phyloP scores from a whole-genome alignment of 2,888 invertebrate species.

The Thalpophila matura region DNA sequence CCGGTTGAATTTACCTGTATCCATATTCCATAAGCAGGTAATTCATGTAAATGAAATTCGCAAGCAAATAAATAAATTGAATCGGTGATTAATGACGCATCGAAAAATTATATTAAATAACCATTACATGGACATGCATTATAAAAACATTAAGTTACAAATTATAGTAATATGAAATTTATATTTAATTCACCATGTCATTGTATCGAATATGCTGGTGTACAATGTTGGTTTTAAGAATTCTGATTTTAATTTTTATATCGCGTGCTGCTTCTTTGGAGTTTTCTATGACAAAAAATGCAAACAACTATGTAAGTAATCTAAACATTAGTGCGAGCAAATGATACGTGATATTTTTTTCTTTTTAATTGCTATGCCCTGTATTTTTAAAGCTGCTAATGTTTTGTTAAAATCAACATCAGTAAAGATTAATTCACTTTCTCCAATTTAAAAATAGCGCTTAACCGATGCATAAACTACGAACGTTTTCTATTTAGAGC shows the following conservation, averaged over 20 bases:
- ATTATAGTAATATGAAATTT: constrained; percentile 34
- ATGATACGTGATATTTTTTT: background rate
- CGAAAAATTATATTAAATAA: constrained; percentile 45
- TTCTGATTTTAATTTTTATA: constrained; percentile 50
- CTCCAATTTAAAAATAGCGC: background rate
- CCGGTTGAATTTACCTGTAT: constrained; percentile 12
- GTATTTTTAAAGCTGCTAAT: background rate
- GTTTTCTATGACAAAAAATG: constrained; percentile 60
- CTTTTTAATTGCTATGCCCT: too few relatives aligned
- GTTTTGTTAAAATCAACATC: background rate
- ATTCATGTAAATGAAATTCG: constrained; percentile 37
- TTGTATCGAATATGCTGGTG: constrained; percentile 23
- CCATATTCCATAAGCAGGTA: too few relatives aligned
- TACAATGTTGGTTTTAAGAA: constrained; percentile 51
- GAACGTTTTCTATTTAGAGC: too few relatives aligned
- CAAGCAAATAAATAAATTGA: constrained; percentile 29
- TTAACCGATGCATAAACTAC: too few relatives aligned
- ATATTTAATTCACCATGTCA: constrained; percentile 36
- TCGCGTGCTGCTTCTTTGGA: constrained; percentile 33
- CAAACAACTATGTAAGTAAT: constrained; percentile 70
- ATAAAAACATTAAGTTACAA: constrained; percentile 53
- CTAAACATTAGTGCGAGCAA: background rate
- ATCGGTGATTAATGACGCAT: constrained; percentile 30
- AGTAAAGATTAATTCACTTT: background rate
- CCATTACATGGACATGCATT: constrained; percentile 42